A percentile compares a stretch with the other conserved stretches of the same genome.
These are phyloP conservation scores for Aythya baeri DNA, from an alignment of 2,113 vertebrate species.

Conservation along the genomic window DNA sequence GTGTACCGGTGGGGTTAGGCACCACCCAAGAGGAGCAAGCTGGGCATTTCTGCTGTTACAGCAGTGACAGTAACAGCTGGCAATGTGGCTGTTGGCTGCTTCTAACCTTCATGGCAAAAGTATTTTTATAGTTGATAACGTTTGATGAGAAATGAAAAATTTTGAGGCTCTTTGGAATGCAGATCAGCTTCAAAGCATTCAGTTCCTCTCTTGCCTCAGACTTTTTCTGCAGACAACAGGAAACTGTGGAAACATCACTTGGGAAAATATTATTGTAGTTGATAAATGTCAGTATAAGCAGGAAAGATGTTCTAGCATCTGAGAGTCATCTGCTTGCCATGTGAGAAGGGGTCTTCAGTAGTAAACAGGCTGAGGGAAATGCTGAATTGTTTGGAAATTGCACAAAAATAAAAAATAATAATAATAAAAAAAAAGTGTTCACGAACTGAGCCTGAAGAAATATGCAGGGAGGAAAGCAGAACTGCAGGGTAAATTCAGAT, in stretches of 20 bases:
- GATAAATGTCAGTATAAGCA: neutral
- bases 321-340: neutral
- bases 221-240: neutral
- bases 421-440: neutral
- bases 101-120: neutral
- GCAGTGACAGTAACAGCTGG: neutral
- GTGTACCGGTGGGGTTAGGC: neutral
- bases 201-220: neutral
- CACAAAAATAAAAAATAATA: neutral
- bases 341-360: neutral
- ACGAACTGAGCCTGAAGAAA: neutral
- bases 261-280: neutral
- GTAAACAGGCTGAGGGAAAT: neutral
- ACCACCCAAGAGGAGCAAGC: fast-evolving
- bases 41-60: neutral
- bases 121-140: neutral
- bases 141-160: neutral
- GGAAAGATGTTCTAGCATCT: neutral
- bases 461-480: neutral
- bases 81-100: neutral
- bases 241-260: neutral
- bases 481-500: neutral
- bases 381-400: neutral
- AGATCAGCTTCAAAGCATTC: neutral
- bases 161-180: neutral